Evolutionary conservation across 2,888 invertebrate genomes (phyloP), one percentile per base, ranked within the genome.

Genomic region (Phyllotreta cruciferae): DNA sequence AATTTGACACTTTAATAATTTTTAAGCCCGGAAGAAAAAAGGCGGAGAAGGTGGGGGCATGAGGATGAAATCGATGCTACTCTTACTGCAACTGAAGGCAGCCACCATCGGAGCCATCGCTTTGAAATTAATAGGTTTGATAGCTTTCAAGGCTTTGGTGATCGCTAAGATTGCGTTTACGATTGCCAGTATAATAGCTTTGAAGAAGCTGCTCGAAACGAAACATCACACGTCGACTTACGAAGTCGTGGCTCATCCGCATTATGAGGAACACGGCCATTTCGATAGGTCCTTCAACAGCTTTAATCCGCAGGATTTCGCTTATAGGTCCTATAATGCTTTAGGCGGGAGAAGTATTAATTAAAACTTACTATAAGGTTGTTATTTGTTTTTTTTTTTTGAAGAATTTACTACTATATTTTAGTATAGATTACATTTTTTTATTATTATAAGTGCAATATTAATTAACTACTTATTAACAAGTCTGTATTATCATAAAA

Each of bases 71-170:
- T 90, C 91, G 45, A 85, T 93, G 79, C 83, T 92, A 73, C 84
- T 92, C 74, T 86, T 93, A 62, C 83, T 93, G 77, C 91, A 92
- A 77, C 82, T 93, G 79, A 93, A 93, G 84, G 89, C 87, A 63
- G 91, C 91, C 70, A 88, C 90, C 36, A 84, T 93, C 68, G 87
- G 92, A 73, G 93, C 93, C 36, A 82, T 93, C 70, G 88, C 90
- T 74, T 85, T 93, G 62, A 93, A 90, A 71, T 85, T 84, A 71
- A 87, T 93, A 74, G 93, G 92, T 58, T 84, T 93, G 67, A 85
- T 93, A 49, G 92, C 93, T 44, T 87, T 93, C 85, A 93, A 94
- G 85, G 93, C 93, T 66, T 85, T 94, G 71, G 82, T 93, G 76
- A 85, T 93, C 71, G 92, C 92, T 74, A 94, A 94, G 84, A 87